A percentile compares a stretch with the other conserved stretches of the same genome.
Evolutionary conservation across 2,888 invertebrate species (phyloP).

Genomic region (Scelioninae gen. 2): DNA sequence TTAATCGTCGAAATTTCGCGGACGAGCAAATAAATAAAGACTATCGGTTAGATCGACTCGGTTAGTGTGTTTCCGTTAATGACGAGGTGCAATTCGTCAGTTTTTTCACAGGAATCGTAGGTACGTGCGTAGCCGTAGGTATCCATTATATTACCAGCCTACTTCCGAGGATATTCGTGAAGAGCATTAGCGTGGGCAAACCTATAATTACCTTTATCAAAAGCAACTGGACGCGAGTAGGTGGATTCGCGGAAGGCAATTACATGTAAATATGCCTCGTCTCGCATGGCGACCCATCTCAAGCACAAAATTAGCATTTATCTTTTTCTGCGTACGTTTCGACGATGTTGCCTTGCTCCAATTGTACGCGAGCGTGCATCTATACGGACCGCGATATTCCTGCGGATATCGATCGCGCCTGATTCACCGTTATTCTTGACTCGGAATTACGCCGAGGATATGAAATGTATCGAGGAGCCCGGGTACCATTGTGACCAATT

Average conservation of each 20-base stretch:
- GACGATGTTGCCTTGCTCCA: conserved; percentile 60
- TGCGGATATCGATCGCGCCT: conserved; percentile 57
- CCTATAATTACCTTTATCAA: conserved; percentile 72
- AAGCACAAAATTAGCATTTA: conserved; percentile 68
- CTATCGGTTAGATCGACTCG: conserved; percentile 20
- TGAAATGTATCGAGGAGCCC: conserved; percentile 49
- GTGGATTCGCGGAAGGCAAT: conserved; percentile 73
- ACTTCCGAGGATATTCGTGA: conserved; percentile 67
- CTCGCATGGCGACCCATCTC: conserved; percentile 70
- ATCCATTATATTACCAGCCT: conserved; percentile 64
- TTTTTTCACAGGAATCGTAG: conserved; percentile 56
- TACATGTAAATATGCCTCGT: conserved; percentile 72
- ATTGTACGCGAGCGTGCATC: conserved; percentile 48
- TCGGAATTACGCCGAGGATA: conserved; percentile 44
- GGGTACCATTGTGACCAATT: conserved; percentile 58
- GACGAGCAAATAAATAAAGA: conserved; percentile 19
- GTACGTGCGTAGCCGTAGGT: conserved; percentile 62
- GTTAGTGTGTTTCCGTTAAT: conserved; percentile 39
- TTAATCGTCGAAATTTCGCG: conserved; percentile 29
- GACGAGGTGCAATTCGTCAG: conserved; percentile 55
- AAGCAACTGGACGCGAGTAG: conserved; percentile 71
- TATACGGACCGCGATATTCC: conserved; percentile 47
- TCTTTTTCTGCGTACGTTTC: conserved; percentile 55
- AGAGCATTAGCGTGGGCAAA: conserved; percentile 70
- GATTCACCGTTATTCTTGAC: conserved; percentile 58